Conservation (phyloP, 2,113 vertebrate species). For the Ophthalmolycus amberensis region DNA sequence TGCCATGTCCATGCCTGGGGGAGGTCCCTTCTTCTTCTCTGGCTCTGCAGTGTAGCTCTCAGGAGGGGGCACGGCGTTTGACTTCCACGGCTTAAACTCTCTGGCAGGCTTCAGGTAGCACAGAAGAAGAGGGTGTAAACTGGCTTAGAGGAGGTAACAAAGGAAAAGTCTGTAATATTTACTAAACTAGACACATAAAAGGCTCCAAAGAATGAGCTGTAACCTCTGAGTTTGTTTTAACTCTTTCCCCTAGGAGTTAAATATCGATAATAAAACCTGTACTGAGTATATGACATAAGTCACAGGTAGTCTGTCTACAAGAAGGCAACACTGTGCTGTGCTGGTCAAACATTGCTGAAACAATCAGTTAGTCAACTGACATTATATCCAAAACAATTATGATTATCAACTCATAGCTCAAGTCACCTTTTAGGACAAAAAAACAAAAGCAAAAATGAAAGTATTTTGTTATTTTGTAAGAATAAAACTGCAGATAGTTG, state of each 20-base stretch:
- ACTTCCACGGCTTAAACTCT: slow-evolving; percentile 93
- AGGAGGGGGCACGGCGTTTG: slow-evolving; percentile 90
- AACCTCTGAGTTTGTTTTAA: background rate
- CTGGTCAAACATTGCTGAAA: too few relatives aligned
- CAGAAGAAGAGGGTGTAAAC: background rate
- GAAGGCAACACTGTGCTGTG: too few relatives aligned
- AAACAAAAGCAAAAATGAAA: background rate
- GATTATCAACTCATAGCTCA: background rate
- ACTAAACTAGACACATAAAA: background rate
- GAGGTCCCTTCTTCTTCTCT: slow-evolving; percentile 89
- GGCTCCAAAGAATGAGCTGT: background rate
- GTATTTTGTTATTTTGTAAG: background rate
- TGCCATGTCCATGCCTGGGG: slow-evolving; percentile 94
- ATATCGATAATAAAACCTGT: background rate
- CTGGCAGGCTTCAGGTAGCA: slow-evolving; percentile 84
- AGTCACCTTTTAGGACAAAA: too few relatives aligned
- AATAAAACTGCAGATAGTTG: background rate
- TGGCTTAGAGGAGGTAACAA: background rate
- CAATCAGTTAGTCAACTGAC: too few relatives aligned
- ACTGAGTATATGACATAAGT: background rate
- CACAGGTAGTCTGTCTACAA: too few relatives aligned
- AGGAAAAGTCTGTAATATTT: background rate
- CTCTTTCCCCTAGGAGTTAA: too few relatives aligned
- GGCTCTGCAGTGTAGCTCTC: slow-evolving; percentile 85
- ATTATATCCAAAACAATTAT: background rate